Percentiles rank a stretch among this genome's conserved stretches.
Evolutionary conservation across 2,797 vertebrate genomes (phyloP).

Genomic region (Pseudomugil tenellus): DNA sequence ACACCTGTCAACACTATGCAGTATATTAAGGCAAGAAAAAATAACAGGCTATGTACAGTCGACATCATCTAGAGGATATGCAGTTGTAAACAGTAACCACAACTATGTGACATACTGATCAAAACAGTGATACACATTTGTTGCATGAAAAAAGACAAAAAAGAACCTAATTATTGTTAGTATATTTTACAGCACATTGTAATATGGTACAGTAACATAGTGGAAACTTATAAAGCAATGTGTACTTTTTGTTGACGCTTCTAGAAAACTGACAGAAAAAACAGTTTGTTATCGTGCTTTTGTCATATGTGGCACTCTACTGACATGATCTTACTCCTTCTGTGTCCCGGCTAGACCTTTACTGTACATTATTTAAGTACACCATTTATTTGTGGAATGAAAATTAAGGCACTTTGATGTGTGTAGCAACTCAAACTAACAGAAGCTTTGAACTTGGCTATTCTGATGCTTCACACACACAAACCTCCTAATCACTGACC

Average conservation of each 20-base stretch:
- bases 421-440: constrained; percentile 69
- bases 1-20: constrained; percentile 70
- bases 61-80: constrained; percentile 65
- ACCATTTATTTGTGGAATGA: constrained; percentile 38
- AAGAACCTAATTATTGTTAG: constrained; percentile 20
- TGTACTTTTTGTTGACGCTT: constrained; percentile 29
- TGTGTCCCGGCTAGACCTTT: constrained; percentile 46
- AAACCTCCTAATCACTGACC: neutral
- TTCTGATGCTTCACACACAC: constrained; percentile 20
- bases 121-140: constrained; percentile 42
- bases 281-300: constrained; percentile 30
- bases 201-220: constrained; percentile 39
- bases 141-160: constrained; percentile 10
- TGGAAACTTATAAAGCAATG: constrained; percentile 38
- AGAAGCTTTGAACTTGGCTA: constrained; percentile 48
- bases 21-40: constrained; percentile 78
- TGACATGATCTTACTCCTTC: constrained; percentile 37
- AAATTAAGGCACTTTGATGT: constrained; percentile 79
- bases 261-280: constrained; percentile 46
- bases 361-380: constrained; percentile 50
- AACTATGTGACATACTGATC: constrained; percentile 53
- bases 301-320: constrained; percentile 34
- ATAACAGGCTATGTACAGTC: constrained; percentile 65
- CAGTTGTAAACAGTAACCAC: constrained; percentile 71
- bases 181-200: constrained; percentile 47